A percentile compares a stretch with the other conserved stretches of the same genome.
phyloP scores from a whole-genome alignment of 1,140 invertebrate genomes.

The Nomia melanderi region DNA sequence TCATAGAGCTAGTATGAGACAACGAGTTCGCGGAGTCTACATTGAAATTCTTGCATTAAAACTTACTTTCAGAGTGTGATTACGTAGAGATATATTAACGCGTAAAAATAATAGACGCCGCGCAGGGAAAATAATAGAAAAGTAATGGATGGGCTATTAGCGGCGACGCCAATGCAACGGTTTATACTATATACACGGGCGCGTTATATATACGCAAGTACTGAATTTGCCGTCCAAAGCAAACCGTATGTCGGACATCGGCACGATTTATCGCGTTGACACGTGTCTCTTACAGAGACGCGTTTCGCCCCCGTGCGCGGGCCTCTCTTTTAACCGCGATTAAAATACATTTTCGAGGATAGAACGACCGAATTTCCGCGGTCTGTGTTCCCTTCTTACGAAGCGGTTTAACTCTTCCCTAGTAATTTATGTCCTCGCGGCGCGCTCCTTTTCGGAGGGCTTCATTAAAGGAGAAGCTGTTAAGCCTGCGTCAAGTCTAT shows the following conservation, averaged over 20 bases:
- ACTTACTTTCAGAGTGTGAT: no score
- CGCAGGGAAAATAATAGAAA: constrained; percentile 1
- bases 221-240: constrained; percentile 72
- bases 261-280: constrained; percentile 79
- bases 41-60: no score
- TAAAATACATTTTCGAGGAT: constrained; percentile 63
- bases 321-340: constrained; percentile 57
- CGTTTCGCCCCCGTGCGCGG: constrained; percentile 39
- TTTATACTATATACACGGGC: constrained; percentile 38
- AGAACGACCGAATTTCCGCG: constrained; percentile 50
- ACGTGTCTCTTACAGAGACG: constrained; percentile 69
- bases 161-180: constrained; percentile 15
- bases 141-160: constrained; percentile 1
- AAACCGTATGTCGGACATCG: constrained; percentile 74
- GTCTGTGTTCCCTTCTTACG: constrained; percentile 30
- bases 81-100: no score
- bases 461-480: constrained; percentile 25
- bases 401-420: constrained; percentile 26
- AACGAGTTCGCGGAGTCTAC: no score
- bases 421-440: constrained; percentile 25
- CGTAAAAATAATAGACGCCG: no score
- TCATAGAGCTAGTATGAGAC: no score
- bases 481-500: neutral
- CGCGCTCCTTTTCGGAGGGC: neutral
- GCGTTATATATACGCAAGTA: constrained; percentile 48